Base-by-base conservation (phyloP, 1,140 invertebrate species). In the Cherax quadricarinatus region DNA sequence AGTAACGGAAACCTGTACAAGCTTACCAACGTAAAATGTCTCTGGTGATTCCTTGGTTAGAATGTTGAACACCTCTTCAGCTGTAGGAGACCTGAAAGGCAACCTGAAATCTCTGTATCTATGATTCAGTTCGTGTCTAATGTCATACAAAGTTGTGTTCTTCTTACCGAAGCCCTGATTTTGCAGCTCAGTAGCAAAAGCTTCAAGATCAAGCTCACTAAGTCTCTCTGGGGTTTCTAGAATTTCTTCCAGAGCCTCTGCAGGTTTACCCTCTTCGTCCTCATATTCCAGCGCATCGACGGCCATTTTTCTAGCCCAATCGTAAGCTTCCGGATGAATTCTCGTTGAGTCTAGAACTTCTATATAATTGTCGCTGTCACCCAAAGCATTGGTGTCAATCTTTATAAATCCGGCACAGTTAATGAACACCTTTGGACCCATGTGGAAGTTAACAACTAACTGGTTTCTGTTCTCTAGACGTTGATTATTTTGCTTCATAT, bases 301-400 rank as follows among this genome's bases (percentile, higher is more conserved):
- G 5, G 99, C 99, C 99, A 99, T 99, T 96, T 99, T 99, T 41
- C 99, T 95, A 0, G 99, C 99, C 99, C 99, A 99, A 95, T 99
- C 99, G 94, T 99, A 99, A 0, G 98, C 99, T 95, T 99, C 99
- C 0, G 99, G 99, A 96, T 99, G 99, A 0, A 99, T 98, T 93
- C 99, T 96, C 0, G 99, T 99, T 0, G 98, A 98, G 95, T 99
- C 99, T 6, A 99, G 95, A 0, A 99, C 98, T 96, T 99, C 98
- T 0, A 99, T 98, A 79, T 94, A 94, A 57, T 93, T 93, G 92
- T 95, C 96, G 95, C 95, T 97, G 94, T 99, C 98, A 18, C 98
- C 98, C 30, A 99, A 95, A 93, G 98, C 98, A 94, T 97, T 98
- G 0, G 99, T 99, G 93, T 99, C 99, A 92, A 99, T 99, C 96